Evolutionary conservation across 2,888 invertebrate species (phyloP), one percentile per base, ranked within the genome.

Genomic region (Ectemnius cavifrons): DNA sequence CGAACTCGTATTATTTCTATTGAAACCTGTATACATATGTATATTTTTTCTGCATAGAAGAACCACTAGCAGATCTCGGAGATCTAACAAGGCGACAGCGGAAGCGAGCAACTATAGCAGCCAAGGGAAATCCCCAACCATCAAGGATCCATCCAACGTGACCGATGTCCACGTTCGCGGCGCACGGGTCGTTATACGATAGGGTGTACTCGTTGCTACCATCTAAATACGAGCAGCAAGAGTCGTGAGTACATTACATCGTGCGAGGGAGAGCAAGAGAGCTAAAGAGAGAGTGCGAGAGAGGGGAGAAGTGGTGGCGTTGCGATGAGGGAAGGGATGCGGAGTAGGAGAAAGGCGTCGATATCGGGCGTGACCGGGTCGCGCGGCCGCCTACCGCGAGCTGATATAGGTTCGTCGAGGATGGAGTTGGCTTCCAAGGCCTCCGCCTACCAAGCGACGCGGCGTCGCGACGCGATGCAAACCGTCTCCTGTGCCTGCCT

Each of bases 101-200:
- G 58, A 6, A 65, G 62, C 67, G 56, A 37, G 59, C 11, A 23
- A 66, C 47, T 45, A 3, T 45, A 3, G 0, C 2, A 23, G 13
- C 28, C 46, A 11, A 23, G 63, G 73, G 73, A 70, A 70, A 73
- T 73, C 37, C 49, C 57, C 6, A 11, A 6, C 47, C 28, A n/a
- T 20, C 45, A 62, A 74, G 66, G 74, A 76, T 76, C 75, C 52
- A 5, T 61, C 8, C 20, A 45, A 8, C 37, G 8, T 20, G 18
- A 28, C 28, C 57, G 18, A 14, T 27, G 69, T 27, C 52, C 18
- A 63, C 57, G 59, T 52, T 63, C 20, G 46, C 8, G 27, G 46
- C 64, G 57, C 64, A 61, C 79, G 77, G 82, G 84, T 84, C 84
- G 84, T 85, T 83, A 84, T 80, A 75, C 83, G 79, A 77, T 78